Percentiles rank a stretch among this genome's conserved stretches.
These are phyloP conservation scores for Parochlus steinenii DNA, from an alignment of 2,888 invertebrate genomes.

Conservation along the genomic window DNA sequence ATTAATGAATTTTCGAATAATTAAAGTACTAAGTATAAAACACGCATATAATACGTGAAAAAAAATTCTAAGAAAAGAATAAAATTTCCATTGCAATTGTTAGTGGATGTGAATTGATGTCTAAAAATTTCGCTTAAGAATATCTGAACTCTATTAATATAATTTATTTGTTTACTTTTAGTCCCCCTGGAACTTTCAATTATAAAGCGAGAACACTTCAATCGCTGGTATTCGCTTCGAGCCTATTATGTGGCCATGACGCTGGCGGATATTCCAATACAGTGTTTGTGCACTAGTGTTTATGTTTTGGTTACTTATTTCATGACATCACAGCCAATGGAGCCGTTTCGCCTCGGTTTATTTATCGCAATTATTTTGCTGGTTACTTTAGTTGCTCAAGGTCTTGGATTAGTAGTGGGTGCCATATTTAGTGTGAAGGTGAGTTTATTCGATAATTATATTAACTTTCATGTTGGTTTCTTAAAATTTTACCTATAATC, in stretches of 20 bases:
- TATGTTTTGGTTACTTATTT: conserved; percentile 68
- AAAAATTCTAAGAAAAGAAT: neutral
- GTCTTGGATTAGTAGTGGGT: conserved; percentile 71
- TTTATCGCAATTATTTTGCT: conserved; percentile 56
- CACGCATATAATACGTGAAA: no score
- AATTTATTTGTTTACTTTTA: conserved; percentile 26
- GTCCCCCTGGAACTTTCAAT: conserved; percentile 73
- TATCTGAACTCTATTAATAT: conserved; percentile 10
- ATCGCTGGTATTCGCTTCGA: conserved; percentile 76
- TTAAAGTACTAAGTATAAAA: no score
- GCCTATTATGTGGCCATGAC: conserved; percentile 69
- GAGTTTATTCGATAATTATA: conserved; percentile 16
- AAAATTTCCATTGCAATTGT: neutral
- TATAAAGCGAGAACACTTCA: conserved; percentile 67
- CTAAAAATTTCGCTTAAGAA: conserved; percentile 2
- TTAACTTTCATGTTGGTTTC: neutral
- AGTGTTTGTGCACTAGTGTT: conserved; percentile 52
- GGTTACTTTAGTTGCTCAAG: conserved; percentile 71
- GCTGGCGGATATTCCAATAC: conserved; percentile 65
- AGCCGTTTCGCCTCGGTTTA: conserved; percentile 50
- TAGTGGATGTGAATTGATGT: conserved; percentile 1
- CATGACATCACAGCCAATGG: conserved; percentile 75
- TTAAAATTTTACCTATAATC: neutral
- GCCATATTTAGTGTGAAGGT: conserved; percentile 66
- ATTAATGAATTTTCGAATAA: no score